phyloP scores from a whole-genome alignment of 1,140 invertebrate genomes.

The Apocrypta bakeri region DNA sequence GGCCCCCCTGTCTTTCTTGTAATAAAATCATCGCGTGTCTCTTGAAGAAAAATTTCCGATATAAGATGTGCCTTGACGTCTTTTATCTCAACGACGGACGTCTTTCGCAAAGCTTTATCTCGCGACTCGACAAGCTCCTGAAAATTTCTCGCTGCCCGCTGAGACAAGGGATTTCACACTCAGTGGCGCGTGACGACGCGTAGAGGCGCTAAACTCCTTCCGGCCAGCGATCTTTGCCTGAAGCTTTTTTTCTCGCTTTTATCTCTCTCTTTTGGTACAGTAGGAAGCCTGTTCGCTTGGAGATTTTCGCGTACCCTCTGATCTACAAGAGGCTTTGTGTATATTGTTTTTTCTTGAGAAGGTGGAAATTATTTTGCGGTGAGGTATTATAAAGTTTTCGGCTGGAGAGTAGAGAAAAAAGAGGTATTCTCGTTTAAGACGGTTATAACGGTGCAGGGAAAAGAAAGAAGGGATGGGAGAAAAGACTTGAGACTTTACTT shows the following conservation, averaged over 20 bases:
- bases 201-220: constrained; percentile 9
- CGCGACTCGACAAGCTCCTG: neutral
- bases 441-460: neutral
- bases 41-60: neutral
- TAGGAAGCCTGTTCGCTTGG: neutral
- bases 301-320: neutral
- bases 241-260: neutral
- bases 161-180: constrained; percentile 39
- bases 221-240: constrained; percentile 12
- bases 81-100: neutral
- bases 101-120: neutral
- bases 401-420: too few species aligned
- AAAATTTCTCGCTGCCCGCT: neutral
- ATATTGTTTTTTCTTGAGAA: neutral
- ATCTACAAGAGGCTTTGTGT: neutral
- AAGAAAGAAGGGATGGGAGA: neutral
- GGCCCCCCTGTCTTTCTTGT: neutral
- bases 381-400: neutral
- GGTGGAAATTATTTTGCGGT: neutral
- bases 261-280: neutral
- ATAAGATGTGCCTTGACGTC: neutral
- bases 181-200: constrained; percentile 1
- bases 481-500: neutral
- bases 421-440: neutral
- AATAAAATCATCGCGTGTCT: constrained; percentile 23